Conservation (phyloP, 2,888 invertebrate genomes). For the Spodoptera littoralis region DNA sequence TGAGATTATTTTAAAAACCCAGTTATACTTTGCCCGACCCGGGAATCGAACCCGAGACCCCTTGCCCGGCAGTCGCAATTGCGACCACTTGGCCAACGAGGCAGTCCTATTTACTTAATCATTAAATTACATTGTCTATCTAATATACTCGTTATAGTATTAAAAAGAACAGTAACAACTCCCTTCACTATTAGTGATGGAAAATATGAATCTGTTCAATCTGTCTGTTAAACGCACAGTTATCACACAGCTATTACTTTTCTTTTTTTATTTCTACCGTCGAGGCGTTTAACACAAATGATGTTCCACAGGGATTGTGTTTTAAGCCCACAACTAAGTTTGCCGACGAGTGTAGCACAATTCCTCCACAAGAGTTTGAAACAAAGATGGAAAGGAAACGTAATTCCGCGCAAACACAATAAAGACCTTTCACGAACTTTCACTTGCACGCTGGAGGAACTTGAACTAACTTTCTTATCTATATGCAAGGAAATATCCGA, state of each 20-base stretch:
- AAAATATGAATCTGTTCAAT: conserved; percentile 16
- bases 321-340: conserved; percentile 70
- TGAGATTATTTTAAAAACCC: no score
- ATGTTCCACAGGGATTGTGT: conserved; percentile 63
- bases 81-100: no score
- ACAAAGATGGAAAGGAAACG: conserved; percentile 72
- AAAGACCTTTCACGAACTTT: conserved; percentile 73
- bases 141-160: no score
- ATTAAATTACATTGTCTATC: no score
- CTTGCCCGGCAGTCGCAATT: no score
- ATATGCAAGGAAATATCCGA: conserved; percentile 36
- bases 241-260: conserved; percentile 41
- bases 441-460: conserved; percentile 56
- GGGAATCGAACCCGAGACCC: no score
- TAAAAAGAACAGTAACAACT: no score
- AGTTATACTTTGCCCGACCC: no score
- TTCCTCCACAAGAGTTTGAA: conserved; percentile 64
- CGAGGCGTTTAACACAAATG: conserved; percentile 56
- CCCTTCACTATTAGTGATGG: conserved; percentile 17
- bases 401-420: conserved; percentile 74
- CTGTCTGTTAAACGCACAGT: conserved; percentile 15
- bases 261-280: conserved; percentile 44
- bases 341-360: conserved; percentile 62
- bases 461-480: conserved; percentile 52
- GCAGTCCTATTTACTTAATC: no score